Evolutionary conservation across 2,888 invertebrate genomes (phyloP), one percentile per base, ranked within the genome.

Genomic region (Noctua fimbriata): DNA sequence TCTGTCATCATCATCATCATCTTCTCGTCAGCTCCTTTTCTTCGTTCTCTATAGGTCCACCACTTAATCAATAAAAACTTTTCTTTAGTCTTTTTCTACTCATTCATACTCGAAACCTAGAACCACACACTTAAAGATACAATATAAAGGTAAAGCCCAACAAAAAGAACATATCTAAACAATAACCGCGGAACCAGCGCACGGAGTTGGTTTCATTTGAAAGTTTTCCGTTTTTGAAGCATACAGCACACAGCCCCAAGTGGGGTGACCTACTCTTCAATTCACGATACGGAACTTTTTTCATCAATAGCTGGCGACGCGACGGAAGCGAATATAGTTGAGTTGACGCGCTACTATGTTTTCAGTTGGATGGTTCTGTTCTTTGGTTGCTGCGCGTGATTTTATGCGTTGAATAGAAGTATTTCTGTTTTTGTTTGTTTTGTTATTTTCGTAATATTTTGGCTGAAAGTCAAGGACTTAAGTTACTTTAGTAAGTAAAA

Each of bases 261-360:
- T 76, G 88, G 74, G 47, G 75, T 83, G 88, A 88, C 88, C 88
- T 83, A 88, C 86, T 88, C 81, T 88, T 81, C 79, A 83, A 83
- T 86, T 83, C 86, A 65, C 66, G 85, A 87, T 87, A 83, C 69
- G 69, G 69, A 88, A 88, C 81, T 88, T 88, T 88, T 88, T 88
- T 88, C 88, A 88, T 88, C 89, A 88, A 88, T 88, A 88, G 71
- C 73, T 76, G 65, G 63, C 79, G 76, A 76, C 52, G 65, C 69
- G 76, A 84, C 69, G 85, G 52, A 77, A 72, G 44, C 67, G 75
- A 77, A 69, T 79, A 83, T 81, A 67, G 76, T 76, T 66, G 58
- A 76, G 79, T 77, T 75, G 88, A 83, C 73, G 81, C 69, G 67
- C 81, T 79, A 52, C 44, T 73, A 10, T 75, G 66, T 70, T 75